Evolutionary conservation across 2,888 invertebrate species (phyloP).

Genomic region (Villa cingulata): DNA sequence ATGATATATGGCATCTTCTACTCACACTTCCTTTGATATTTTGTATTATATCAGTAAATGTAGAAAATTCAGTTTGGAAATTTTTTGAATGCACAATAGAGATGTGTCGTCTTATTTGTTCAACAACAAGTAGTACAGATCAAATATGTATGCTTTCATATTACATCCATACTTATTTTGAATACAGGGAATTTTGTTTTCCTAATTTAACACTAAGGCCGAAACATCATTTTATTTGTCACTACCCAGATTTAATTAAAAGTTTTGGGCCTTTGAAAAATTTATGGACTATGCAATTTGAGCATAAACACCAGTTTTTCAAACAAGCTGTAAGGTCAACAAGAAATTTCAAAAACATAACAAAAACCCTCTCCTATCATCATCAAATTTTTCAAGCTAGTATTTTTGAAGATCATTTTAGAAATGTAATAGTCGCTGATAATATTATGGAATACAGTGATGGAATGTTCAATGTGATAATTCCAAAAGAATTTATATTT

Average conservation of each 20-base stretch:
- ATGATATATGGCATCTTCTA: conserved; percentile 1
- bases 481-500: not conserved
- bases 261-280: not conserved
- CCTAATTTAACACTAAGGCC: too few relatives aligned
- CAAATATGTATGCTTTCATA: not conserved
- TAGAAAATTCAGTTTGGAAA: not conserved
- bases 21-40: not conserved
- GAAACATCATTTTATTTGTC: conserved; percentile 13
- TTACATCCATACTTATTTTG: not conserved
- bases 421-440: not conserved
- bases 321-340: not conserved
- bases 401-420: not conserved
- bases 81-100: not conserved
- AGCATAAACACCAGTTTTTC: too few relatives aligned
- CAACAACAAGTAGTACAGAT: not conserved
- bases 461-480: not conserved
- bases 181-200: conserved; percentile 8
- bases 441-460: not conserved
- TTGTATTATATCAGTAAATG: not conserved
- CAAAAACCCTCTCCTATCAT: not conserved
- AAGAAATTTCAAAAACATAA: not conserved
- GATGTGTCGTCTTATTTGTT: conserved; percentile 2
- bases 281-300: not conserved
- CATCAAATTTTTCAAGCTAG: not conserved
- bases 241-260: not conserved